Percentiles rank a stretch among this genome's conserved stretches.
These are phyloP conservation scores for Microdon myrmicae DNA, from an alignment of 2,888 invertebrate species.

Conservation along the genomic window DNA sequence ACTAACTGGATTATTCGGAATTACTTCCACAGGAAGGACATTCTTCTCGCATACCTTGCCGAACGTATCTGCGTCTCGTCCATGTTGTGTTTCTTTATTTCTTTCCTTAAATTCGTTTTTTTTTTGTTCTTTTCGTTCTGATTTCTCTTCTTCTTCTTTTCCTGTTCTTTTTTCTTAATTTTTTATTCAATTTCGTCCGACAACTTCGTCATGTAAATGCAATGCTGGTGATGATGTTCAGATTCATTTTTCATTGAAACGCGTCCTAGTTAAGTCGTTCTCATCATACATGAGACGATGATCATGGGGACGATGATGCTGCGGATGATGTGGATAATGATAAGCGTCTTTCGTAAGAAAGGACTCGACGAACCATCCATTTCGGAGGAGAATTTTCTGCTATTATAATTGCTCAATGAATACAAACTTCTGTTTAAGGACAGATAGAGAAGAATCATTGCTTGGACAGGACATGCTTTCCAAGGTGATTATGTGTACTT, in stretches of 20 bases:
- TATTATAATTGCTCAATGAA: conserved; percentile 45
- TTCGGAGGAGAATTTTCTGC: conserved; percentile 41
- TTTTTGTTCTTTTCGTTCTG: conserved; percentile 11
- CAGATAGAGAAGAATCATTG: conserved; percentile 16
- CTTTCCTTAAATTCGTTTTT: conserved; percentile 13
- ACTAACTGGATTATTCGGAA: conserved; percentile 51
- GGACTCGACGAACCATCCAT: conserved; percentile 16
- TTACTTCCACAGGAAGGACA: conserved; percentile 26
- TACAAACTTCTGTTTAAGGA: conserved; percentile 30
- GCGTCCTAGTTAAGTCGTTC: conserved; percentile 41
- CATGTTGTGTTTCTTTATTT: not conserved
- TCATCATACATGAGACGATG: conserved; percentile 3
- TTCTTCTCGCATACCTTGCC: no score
- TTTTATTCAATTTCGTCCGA: conserved; percentile 45
- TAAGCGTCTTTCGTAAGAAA: conserved; percentile 23
- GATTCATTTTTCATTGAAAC: conserved; percentile 33
- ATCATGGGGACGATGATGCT: conserved; percentile 6
- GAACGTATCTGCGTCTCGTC: no score
- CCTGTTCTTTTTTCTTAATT: conserved; percentile 24
- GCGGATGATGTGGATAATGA: conserved; percentile 14
- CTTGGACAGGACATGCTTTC: conserved; percentile 17
- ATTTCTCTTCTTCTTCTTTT: conserved; percentile 9
- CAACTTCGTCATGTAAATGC: conserved; percentile 33
- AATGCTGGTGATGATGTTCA: not conserved
- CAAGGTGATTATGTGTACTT: conserved; percentile 44